Base-by-base conservation (phyloP, 1,140 invertebrate species). In the Drosophila lacertosa region DNA sequence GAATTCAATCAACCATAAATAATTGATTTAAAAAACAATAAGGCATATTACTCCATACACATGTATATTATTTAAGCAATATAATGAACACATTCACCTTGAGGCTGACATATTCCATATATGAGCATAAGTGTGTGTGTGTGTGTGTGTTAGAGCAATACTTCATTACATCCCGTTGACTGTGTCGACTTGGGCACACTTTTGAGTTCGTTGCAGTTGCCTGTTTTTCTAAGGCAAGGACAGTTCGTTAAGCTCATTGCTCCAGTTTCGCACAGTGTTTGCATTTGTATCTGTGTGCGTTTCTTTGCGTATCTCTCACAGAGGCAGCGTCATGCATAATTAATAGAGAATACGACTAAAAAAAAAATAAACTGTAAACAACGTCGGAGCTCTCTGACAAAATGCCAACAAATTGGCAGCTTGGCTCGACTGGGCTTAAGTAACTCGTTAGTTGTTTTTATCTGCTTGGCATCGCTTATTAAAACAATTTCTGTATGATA, bases 361-460 rank as follows among this genome's bases (percentile, higher is more conserved):
- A 32, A n/a, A 29, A 29, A 29, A 32, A 42, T 3, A 15, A 58
- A 40, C 16, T 16, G 44, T 29, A 48, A 33, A 48, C 40, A 54
- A 45, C 40, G 50, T 37, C 57, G 45, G 37, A 47, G 51, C 50
- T 54, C 50, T 54, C 77, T 74, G 81, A 86, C 81, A 84, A 84
- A 84, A 77, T 68, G 73, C 59, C 77, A 88, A 89, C 82, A 88
- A 88, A 88, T 88, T 88, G 82, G 47, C 73, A 71, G 71, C 24
- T 39, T 16, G 6, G 45, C 44, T 45, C 29, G 53, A 45, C 44
- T 47, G 68, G 53, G 69, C 65, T 81, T 82, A 88, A 86, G 66
- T 82, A 86, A 86, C 82, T 86, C 76, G 82, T 86, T 86, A 84
- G 74, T 45, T 57, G n/a, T 63, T 80, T 76, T 86, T 88, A 83